Evolutionary conservation across 2,888 invertebrate species (phyloP).

Genomic region (Unio delphinus): DNA sequence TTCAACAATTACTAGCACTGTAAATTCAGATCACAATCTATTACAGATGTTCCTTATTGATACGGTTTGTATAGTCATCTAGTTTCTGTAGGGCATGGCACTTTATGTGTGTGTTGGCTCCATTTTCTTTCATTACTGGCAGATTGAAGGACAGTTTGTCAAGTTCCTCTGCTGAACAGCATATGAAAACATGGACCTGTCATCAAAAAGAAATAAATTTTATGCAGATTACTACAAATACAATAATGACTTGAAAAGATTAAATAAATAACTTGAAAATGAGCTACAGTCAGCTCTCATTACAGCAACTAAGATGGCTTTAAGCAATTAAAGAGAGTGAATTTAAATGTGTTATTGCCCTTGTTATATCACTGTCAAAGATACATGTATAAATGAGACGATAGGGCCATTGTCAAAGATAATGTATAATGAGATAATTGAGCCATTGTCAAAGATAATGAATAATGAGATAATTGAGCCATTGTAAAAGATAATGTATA

Average conservation of each 20-base stretch:
- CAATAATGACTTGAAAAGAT: too few relatives aligned
- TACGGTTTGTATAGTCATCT: slow-evolving; percentile 34
- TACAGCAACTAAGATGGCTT: too few relatives aligned
- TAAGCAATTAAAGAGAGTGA: too few relatives aligned
- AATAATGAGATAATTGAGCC: too few relatives aligned
- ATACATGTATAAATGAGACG: too few relatives aligned
- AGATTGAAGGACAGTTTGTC: slow-evolving; percentile 44
- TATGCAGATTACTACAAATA: neutral
- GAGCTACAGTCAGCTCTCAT: too few relatives aligned
- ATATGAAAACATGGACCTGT: slow-evolving; percentile 46
- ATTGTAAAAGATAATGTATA: too few relatives aligned
- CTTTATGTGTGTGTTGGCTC: slow-evolving; percentile 37
- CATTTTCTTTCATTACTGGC: slow-evolving; percentile 49
- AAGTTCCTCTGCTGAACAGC: slow-evolving; percentile 27
- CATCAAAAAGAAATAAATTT: slow-evolving; percentile 2
- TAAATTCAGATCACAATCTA: neutral
- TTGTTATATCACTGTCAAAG: too few relatives aligned
- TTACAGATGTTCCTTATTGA: slow-evolving; percentile 26
- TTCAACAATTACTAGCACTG: too few relatives aligned
- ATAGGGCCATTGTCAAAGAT: neutral
- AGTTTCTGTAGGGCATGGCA: slow-evolving; percentile 41
- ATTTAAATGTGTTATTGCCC: too few relatives aligned
- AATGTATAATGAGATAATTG: neutral
- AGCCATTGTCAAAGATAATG: neutral
- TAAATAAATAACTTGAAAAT: too few relatives aligned